Conservation (phyloP, 2,797 vertebrate species). For the Smutsia gigantea region DNA sequence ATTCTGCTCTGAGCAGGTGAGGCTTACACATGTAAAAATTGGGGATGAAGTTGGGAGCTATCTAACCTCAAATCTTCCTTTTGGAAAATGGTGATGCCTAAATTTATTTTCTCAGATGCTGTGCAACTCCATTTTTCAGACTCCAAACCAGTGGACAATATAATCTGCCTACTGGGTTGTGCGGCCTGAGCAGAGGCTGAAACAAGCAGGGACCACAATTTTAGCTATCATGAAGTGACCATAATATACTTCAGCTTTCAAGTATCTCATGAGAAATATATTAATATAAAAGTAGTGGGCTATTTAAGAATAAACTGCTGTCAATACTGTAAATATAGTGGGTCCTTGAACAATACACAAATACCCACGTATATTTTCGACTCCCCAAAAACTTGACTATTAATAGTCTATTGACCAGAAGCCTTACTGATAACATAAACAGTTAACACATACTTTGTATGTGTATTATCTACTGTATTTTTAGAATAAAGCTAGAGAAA, state of each 20-base stretch:
- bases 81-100: neutral
- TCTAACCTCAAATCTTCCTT: neutral
- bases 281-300: neutral
- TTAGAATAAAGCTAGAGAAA: no score
- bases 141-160: neutral
- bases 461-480: no score
- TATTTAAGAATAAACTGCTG: neutral
- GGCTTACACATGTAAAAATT: neutral
- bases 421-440: no score
- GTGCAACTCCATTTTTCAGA: neutral
- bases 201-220: slow-evolving; percentile 22
- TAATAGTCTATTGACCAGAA: no score
- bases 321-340: neutral
- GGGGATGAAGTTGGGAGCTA: neutral
- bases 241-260: slow-evolving; percentile 5
- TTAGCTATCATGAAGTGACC: neutral
- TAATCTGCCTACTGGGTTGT: neutral
- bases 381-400: no score
- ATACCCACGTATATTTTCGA: no score
- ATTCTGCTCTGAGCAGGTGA: neutral
- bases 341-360: no score
- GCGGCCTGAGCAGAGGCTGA: neutral
- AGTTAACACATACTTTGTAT: no score
- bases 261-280: neutral
- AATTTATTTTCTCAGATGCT: neutral